Conservation (phyloP, 2,113 vertebrate genomes). For the Opisthocomus hoazin region DNA sequence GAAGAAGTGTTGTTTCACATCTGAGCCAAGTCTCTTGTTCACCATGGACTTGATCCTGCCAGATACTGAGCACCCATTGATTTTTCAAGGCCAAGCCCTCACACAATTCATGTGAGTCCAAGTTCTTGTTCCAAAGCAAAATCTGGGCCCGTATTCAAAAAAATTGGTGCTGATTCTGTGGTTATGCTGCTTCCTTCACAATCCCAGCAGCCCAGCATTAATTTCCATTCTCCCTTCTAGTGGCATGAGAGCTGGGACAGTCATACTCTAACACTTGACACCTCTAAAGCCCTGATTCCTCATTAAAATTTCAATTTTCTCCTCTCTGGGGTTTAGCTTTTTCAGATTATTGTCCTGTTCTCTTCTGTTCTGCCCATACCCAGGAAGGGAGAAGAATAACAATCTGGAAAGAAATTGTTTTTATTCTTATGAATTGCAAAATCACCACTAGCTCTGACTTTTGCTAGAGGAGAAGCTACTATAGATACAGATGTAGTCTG, state of each 20-base stretch:
- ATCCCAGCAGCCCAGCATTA: slow-evolving; percentile 8
- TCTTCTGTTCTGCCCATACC: not conserved
- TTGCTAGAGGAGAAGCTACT: not conserved
- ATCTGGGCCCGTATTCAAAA: slow-evolving; percentile 32
- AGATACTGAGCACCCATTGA: slow-evolving; percentile 37
- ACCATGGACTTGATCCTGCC: slow-evolving; percentile 29
- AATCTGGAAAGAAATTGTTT: not conserved
- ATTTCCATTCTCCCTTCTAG: slow-evolving; percentile 30
- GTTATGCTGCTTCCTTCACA: slow-evolving; percentile 32
- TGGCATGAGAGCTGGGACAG: slow-evolving; percentile 2
- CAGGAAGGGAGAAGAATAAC: slow-evolving; percentile 33
- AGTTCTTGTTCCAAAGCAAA: slow-evolving; percentile 57
- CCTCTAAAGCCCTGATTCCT: not conserved
- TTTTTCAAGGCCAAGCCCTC: slow-evolving; percentile 46
- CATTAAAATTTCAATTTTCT: slow-evolving; percentile 20
- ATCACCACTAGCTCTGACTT: not conserved
- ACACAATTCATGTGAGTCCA: slow-evolving; percentile 40
- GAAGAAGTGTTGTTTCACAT: slow-evolving; percentile 20
- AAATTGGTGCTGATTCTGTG: slow-evolving; percentile 43
- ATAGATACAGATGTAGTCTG: not conserved
- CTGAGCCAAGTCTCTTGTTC: slow-evolving; percentile 33
- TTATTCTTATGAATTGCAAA: slow-evolving; percentile 4
- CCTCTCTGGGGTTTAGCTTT: not conserved
- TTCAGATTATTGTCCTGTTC: slow-evolving; percentile 10
- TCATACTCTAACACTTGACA: not conserved